These are phyloP conservation scores for Scaptodrosophila lebanonensis DNA, from an alignment of 1,140 invertebrate genomes.

Conservation along the genomic window DNA sequence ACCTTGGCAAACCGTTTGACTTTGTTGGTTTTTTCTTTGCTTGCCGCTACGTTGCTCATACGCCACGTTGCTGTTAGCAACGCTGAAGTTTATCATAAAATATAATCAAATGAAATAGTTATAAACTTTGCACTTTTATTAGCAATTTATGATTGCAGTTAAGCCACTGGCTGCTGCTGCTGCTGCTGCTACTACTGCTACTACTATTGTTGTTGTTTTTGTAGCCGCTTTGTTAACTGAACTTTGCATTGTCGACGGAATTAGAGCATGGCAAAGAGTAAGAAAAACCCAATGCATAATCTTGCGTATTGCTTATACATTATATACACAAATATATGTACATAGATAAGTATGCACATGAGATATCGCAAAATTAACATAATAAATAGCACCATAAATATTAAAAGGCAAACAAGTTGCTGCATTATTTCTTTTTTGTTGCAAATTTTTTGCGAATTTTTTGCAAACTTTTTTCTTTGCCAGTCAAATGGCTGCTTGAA, in stretches of 20 bases:
- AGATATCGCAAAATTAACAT: constrained; percentile 37
- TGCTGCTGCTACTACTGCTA: too few species aligned
- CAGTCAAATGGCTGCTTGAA: too few species aligned
- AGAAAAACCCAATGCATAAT: too few species aligned
- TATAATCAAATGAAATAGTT: constrained; percentile 25
- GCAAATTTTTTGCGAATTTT: not conserved
- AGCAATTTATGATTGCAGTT: constrained; percentile 41
- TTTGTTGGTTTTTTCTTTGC: constrained; percentile 42
- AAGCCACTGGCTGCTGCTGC: too few species aligned
- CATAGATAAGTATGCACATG: not conserved
- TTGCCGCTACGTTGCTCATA: constrained; percentile 35
- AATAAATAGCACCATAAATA: constrained; percentile 54
- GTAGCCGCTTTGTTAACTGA: constrained; percentile 26
- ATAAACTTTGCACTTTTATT: constrained; percentile 44
- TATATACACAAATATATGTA: not conserved
- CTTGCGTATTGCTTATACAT: too few species aligned
- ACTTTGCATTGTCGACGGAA: constrained; percentile 38
- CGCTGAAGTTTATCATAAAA: constrained; percentile 5
- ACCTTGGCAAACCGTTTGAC: constrained; percentile 67
- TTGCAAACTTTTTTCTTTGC: not conserved
- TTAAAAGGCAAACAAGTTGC: constrained; percentile 41
- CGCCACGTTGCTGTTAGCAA: constrained; percentile 18
- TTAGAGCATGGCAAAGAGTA: constrained; percentile 38
- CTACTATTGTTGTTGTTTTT: too few species aligned
- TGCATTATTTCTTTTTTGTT: constrained; percentile 32